These are phyloP conservation scores for Dryadula phaetusa DNA, from an alignment of 2,888 invertebrate genomes.

Conservation along the genomic window DNA sequence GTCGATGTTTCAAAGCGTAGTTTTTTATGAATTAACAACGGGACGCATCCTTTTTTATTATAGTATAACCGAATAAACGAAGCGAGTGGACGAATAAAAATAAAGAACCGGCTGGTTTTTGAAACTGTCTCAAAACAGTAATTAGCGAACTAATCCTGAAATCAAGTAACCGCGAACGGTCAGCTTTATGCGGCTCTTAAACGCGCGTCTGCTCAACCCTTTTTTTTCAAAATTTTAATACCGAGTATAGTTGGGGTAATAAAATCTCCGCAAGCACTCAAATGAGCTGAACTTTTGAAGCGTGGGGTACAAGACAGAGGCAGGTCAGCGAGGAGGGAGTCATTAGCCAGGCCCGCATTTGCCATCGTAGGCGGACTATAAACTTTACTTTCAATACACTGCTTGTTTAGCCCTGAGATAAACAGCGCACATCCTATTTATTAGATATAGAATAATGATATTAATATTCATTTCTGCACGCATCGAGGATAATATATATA, in stretches of 20 bases:
- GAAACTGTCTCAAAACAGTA: conserved; percentile 75
- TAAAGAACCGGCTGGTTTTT: conserved; percentile 54
- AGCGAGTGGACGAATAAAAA: conserved; percentile 41
- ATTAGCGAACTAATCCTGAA: conserved; percentile 75
- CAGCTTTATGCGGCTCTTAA: conserved; percentile 71
- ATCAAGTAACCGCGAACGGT: conserved; percentile 78
- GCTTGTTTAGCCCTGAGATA: conserved; percentile 6
- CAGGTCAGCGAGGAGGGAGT: conserved; percentile 80
- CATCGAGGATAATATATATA: background rate
- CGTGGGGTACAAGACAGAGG: conserved; percentile 81
- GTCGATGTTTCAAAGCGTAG: conserved; percentile 11
- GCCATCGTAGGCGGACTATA: conserved; percentile 34
- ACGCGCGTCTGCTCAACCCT: conserved; percentile 74
- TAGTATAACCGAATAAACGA: conserved; percentile 32
- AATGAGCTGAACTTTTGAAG: conserved; percentile 84
- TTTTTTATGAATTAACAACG: conserved; percentile 29
- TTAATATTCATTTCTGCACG: background rate
- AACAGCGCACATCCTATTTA: background rate
- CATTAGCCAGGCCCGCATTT: conserved; percentile 67
- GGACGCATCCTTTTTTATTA: conserved; percentile 28
- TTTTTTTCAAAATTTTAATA: conserved; percentile 74
- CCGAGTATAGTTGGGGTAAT: conserved; percentile 81
- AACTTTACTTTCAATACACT: conserved; percentile 16
- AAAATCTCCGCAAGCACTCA: conserved; percentile 83
- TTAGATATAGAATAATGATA: background rate